Percentiles rank a stretch among this genome's conserved stretches.
Conservation (phyloP, 1,140 invertebrate genomes). For the Lutraria rhynchaena region DNA sequence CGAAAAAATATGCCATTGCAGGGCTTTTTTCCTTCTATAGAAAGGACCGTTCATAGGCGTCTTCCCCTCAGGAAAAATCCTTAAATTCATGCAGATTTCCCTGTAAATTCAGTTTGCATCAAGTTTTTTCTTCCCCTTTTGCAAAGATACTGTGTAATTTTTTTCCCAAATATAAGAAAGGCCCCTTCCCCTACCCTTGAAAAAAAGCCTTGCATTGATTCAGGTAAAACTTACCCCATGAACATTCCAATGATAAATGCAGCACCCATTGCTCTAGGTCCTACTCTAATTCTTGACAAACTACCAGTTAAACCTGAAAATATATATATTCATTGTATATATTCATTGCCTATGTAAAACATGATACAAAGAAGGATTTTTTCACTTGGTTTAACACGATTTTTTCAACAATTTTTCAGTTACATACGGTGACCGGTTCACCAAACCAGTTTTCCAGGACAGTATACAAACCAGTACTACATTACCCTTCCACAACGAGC, state of each 20-base stretch:
- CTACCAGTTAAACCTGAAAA: not conserved
- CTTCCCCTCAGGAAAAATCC: too few relatives aligned
- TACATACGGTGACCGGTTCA: too few relatives aligned
- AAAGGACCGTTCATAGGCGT: too few relatives aligned
- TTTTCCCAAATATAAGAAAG: not conserved
- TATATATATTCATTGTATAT: not conserved
- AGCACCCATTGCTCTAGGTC: not conserved
- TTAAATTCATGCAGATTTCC: not conserved
- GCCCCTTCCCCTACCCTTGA: too few relatives aligned
- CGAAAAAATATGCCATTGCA: too few relatives aligned
- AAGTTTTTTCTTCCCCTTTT: not conserved
- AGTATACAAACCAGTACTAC: not conserved
- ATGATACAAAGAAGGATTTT: not conserved
- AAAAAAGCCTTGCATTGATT: too few relatives aligned
- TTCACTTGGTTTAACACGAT: not conserved
- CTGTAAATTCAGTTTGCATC: not conserved
- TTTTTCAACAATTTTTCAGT: not conserved
- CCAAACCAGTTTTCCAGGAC: not conserved
- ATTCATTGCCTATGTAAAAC: not conserved
- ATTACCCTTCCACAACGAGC: not conserved
- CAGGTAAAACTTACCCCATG: slow-evolving; percentile 7
- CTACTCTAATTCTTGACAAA: not conserved
- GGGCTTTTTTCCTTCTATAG: too few relatives aligned
- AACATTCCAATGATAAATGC: not conserved
- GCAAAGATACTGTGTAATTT: not conserved